Base-by-base conservation (phyloP, 2,888 invertebrate genomes). In the Lithophane semibrunnea region DNA sequence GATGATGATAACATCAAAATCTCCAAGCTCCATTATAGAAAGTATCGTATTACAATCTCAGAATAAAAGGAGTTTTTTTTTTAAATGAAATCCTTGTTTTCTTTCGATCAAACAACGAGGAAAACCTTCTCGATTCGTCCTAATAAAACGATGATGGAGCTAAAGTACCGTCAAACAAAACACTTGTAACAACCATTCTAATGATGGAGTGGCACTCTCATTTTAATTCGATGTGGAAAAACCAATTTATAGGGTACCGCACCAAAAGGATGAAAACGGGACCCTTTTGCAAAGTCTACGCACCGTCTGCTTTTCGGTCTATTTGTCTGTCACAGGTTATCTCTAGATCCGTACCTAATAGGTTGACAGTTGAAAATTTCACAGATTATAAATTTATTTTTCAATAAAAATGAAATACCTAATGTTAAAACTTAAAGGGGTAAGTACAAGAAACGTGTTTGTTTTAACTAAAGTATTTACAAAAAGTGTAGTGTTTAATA, bases 101-200 rank as follows among this genome's bases (percentile, higher is more conserved):
- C 49, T 52, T 80, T 64, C 21, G 73, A 65, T 79, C 56, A 67
- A 67, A 81, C 37, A 64, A 80, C 64, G 29, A 75, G 56, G 54
- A 63, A 67, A 81, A 13, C 66, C 42, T 44, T 47, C n/a, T 56
- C 72, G 29, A 58, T 70, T 37, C 24, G 2, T 24, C 3, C 13
- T 80, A 60, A 80, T 74, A 74, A 73, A 81, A 60, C 18, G 24
- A 42, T 56, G 29, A 65, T 65, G 58, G 74, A 24, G 42, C 42
- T 47, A 60, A 80, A 80, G 68, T 73, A 73, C 73, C 66, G 58
- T 47, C 24, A 72, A 80, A 72, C 56, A 56, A 63, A 80, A 72
- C 56, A 73, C 74, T 80, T 80, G 49, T 52, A 37, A 18, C n/a
- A 29, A 21, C 24, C 21, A 63, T 75, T 47, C 75, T 42, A 21